Evolutionary conservation across 1,140 invertebrate genomes (phyloP), one percentile per base, ranked within the genome.

Genomic region (Euwallacea fornicatus): DNA sequence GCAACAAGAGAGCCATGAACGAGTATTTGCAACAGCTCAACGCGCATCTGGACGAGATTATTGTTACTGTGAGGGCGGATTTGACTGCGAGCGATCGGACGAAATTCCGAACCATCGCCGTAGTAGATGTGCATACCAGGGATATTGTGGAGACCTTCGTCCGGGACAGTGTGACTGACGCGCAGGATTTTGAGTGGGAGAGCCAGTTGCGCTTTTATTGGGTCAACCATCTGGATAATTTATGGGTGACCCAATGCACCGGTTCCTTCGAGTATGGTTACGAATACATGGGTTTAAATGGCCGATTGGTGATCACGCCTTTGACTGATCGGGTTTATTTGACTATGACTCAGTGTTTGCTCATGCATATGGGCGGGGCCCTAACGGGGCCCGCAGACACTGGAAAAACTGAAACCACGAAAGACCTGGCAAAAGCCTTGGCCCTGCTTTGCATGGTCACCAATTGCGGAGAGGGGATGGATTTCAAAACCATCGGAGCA

Each of bases 271-370:
- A 94, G 66, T 97, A 96, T 78, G 94, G 94, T 11, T 97, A 96
- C 77, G 95, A 97, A 79, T 97, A 96, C 78, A 96, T 96, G 93
- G 95, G 95, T 0, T 83, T 96, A 0, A 96, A 95, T 82, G 93
- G 92, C 2, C 86, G 94, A 69, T 83, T 97, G 53, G 94, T 97
- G 2, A 93, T 97, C 13, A 97, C 95, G 0, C 94, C 95, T 6
- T 82, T 97, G 3, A 97, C 95, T 2, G 95, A 97, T 81, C 85
- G 94, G 70, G 95, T 96, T 74, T 96, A 96, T 81, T 84, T 97
- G 7, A 96, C 94, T 0, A 90, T 97, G 9, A 97, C 95, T 0
- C 94, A 96, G 82, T 93, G 94, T 0, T 83, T 97, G 11, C 91
- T 91, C 0, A 93, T 96, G 91, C 88, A 94, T 68, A 82, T 96